Evolutionary conservation across 2,888 invertebrate genomes (phyloP), one percentile per base, ranked within the genome.

Genomic region (Unio delphinus): DNA sequence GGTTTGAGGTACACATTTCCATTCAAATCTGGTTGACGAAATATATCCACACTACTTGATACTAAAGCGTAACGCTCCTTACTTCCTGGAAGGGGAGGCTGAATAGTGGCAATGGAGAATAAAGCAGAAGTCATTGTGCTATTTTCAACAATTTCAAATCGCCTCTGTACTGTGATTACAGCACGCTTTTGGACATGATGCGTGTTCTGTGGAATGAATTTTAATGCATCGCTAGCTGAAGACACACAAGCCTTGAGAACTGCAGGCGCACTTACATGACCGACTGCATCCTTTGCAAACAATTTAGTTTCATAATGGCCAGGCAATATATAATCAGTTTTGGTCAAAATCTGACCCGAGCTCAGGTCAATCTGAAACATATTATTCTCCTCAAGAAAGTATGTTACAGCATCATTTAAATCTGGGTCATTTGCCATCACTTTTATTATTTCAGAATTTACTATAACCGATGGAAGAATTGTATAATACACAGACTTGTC

Each of bases 401-500:
- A 81, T 28, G 69, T 67, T 55, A 81, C 66, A 5, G 64, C 63
- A 59, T 79, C 81, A 69, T 74, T 69, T 60, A 61, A 61, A 68
- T 81, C 79, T 61, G 60, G 26, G 68, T 81, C 81, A 30, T 34
- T 56, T 18, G 81, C 79, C 60, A 57, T 56, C 20, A 78, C 70
- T 61, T 74, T 70, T 15, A 74, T 61, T 20, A 81, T 67, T 60
- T 65, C 69, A 60, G 66, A 64, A 91, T 97, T 85, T 26, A 68
- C 96, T 90, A 97, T 97, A 93, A 97, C 97, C 91, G 97, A 97
- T 92, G 97, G 96, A 88, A 98, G 97, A 92, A 96, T 96, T 87
- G 97, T 97, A 92, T 96, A 96, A 92, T 98, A 97, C 4, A 67
- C 63, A 23, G 70, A 69, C 30, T 78, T 67, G 30, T 97, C 96